Conservation (phyloP, 2,113 vertebrate genomes). For the Chloropsis cyanopogon region DNA sequence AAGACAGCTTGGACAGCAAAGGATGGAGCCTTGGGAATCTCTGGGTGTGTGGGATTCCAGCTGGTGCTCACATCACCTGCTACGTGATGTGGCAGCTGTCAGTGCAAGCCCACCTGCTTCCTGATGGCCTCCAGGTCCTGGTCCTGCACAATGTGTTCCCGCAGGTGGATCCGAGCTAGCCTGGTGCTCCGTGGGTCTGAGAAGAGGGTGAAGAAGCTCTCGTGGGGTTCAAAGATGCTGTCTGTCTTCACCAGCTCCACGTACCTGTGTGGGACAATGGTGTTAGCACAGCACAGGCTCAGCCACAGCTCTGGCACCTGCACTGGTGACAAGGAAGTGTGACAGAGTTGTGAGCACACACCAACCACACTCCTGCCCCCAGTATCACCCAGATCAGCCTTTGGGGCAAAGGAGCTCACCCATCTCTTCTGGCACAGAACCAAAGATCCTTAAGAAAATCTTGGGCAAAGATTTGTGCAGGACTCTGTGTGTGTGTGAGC, state of each 20-base stretch:
- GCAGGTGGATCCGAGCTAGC: slow-evolving; percentile 88
- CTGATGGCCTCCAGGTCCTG: slow-evolving; percentile 91
- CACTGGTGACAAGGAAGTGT: background rate
- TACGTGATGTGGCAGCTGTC: background rate
- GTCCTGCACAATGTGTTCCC: slow-evolving; percentile 89
- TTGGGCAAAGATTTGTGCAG: background rate
- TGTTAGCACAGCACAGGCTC: background rate
- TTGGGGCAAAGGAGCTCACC: background rate
- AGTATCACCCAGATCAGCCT: background rate
- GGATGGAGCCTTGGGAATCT: background rate
- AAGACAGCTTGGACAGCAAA: background rate
- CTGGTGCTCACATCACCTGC: background rate
- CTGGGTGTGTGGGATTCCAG: background rate
- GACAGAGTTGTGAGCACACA: rapidly evolving
- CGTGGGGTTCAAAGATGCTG: slow-evolving; percentile 87
- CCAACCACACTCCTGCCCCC: too few species aligned
- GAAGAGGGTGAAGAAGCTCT: slow-evolving; percentile 95
- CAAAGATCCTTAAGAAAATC: background rate
- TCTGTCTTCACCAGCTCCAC: slow-evolving; percentile 93
- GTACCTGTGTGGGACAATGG: slow-evolving; percentile 74
- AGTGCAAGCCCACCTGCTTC: slow-evolving; percentile 82
- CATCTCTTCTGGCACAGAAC: background rate
- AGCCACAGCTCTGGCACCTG: background rate
- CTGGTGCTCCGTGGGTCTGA: slow-evolving; percentile 92
- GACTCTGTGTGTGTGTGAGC: background rate